These are phyloP conservation scores for Gopherus evgoodei DNA, from an alignment of 2,113 vertebrate genomes.

Conservation along the genomic window DNA sequence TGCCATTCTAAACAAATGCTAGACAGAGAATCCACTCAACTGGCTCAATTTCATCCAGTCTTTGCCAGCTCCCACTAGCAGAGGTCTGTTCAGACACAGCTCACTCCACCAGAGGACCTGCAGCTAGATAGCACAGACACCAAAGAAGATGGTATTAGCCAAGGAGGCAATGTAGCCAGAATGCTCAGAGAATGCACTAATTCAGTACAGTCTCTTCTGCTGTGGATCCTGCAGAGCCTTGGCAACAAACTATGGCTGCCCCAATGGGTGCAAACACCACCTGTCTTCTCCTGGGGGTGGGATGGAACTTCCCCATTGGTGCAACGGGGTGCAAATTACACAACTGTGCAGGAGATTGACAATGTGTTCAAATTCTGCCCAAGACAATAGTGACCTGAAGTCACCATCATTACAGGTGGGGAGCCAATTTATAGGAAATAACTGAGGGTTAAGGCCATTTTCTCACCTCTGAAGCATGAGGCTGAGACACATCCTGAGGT, in stretches of 20 bases:
- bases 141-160: not conserved
- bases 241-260: not conserved
- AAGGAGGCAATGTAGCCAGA: not conserved
- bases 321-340: not conserved
- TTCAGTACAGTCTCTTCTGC: not conserved
- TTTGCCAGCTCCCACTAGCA: not conserved
- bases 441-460: not conserved
- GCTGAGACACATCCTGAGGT: not conserved
- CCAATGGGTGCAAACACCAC: not conserved
- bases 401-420: not conserved
- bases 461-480: not conserved
- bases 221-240: not conserved
- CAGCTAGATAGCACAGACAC: not conserved
- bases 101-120: fast-evolving
- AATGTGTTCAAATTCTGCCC: not conserved
- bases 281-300: not conserved
- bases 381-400: not conserved
- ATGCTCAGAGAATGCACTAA: not conserved
- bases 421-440: not conserved
- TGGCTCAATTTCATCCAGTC: fast-evolving
- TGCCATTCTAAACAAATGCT: not conserved
- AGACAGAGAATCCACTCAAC: not conserved
- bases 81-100: not conserved
- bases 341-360: not conserved
- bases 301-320: not conserved